phyloP scores from a whole-genome alignment of 1,140 invertebrate genomes.

The Danaus plexippus region DNA sequence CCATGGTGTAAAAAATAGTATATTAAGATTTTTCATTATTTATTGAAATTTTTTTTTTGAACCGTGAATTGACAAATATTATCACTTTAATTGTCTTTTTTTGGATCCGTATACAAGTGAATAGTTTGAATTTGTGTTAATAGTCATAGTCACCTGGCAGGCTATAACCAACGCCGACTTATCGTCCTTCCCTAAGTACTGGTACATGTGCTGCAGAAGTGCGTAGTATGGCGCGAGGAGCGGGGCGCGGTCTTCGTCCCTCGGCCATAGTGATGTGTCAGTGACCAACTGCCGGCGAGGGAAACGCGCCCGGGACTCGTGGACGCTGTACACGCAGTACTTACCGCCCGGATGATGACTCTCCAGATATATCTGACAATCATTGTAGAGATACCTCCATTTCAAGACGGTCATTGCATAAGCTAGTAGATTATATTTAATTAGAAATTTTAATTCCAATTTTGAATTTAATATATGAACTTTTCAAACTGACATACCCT shows the following conservation, averaged over 20 bases:
- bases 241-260: conserved; percentile 75
- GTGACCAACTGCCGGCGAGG: conserved; percentile 72
- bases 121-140: too few relatives aligned
- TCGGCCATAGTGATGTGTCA: conserved; percentile 69
- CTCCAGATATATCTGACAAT: conserved; percentile 75
- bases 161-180: conserved; percentile 89
- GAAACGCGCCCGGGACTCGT: conserved; percentile 74
- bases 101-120: too few relatives aligned
- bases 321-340: conserved; percentile 73
- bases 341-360: conserved; percentile 80
- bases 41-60: too few relatives aligned
- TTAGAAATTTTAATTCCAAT: neutral
- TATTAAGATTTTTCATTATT: too few relatives aligned
- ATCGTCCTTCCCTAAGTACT: conserved; percentile 85
- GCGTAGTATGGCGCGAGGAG: conserved; percentile 84
- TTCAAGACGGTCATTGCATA: too few relatives aligned
- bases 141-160: conserved; percentile 76
- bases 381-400: neutral
- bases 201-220: conserved; percentile 89
- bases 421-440: neutral
- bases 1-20: neutral
- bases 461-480: neutral
- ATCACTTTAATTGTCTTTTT: too few relatives aligned
- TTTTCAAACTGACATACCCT: conserved; percentile 56
- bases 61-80: too few relatives aligned